Evolutionary conservation across 2,113 vertebrate species (phyloP), one percentile per base, ranked within the genome.

Genomic region (Cavia porcellus): DNA sequence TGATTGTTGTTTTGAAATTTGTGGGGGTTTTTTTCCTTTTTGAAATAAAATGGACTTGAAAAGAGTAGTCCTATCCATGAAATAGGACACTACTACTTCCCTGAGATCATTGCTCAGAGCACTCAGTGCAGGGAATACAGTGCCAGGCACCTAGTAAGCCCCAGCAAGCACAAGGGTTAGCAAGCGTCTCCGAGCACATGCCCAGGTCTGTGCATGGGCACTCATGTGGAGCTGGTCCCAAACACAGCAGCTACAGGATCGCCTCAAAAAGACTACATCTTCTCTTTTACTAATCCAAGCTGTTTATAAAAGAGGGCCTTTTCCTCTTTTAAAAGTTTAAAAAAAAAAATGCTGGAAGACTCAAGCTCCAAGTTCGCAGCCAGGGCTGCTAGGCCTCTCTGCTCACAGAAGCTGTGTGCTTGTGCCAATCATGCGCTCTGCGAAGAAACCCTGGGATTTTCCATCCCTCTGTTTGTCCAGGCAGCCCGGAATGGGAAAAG

Each of bases 361-460:
- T 97, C 70, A 90, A 52, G 80, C 68, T 97, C 95, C 93, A 97
- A 83, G 86, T 89, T 79, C 95, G 72, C n/a, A 75, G 45, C 81
- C 93, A 55, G 87, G 93, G 50, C 82, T 74, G 13, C 35, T 12
- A 66, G 0, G 35, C 55, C 47, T 42, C 45, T 83, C 24, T 17
- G 68, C 24, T 32, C 64, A 24, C 47, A 64, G 82, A 62, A 81
- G 68, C 86, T 77, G 30, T n/a, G 22, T 55, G 68, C 59, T 9
- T 47, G 86, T 38, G 74, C 92, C 57, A 74, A 64, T 70, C 77
- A 62, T 32, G 45, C 72, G 57, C 35, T 19, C 59, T 55, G 42
- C 2, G 13, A 61, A 96, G 93, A 74, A 88, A 47, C 8, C 35
- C 66, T 90, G 92, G 98, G 11, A 96, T 98, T 98, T 97, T 90